Conservation (phyloP, 2,888 invertebrate species). For the Tubulanus polymorphus region DNA sequence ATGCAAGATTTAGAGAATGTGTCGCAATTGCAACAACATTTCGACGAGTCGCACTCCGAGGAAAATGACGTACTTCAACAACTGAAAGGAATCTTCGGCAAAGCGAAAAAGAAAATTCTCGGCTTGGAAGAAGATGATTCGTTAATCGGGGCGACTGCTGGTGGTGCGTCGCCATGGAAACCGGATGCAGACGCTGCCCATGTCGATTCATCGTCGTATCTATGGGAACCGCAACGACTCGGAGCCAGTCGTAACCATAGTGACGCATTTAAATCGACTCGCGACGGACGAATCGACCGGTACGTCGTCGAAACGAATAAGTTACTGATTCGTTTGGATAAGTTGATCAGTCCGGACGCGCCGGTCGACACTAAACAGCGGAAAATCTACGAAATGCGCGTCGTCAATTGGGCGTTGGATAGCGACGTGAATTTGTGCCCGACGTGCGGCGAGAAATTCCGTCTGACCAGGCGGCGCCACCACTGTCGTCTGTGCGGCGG, state of each 20-base stretch:
- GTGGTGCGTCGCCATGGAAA: not conserved
- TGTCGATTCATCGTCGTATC: constrained; percentile 47
- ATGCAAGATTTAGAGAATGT: constrained; percentile 84
- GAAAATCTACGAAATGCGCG: constrained; percentile 60
- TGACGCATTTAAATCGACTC: constrained; percentile 68
- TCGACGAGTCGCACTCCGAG: constrained; percentile 77
- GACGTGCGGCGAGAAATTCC: constrained; percentile 81
- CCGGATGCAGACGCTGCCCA: constrained; percentile 14
- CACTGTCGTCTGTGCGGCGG: constrained; percentile 92
- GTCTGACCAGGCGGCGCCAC: constrained; percentile 82
- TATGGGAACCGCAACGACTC: constrained; percentile 64
- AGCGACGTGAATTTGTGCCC: constrained; percentile 84
- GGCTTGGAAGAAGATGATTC: constrained; percentile 59
- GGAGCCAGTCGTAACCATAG: constrained; percentile 67
- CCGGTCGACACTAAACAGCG: constrained; percentile 60
- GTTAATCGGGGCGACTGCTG: constrained; percentile 17
- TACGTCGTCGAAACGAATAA: constrained; percentile 94
- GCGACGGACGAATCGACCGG: constrained; percentile 73
- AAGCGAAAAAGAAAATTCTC: constrained; percentile 80
- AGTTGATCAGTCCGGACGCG: constrained; percentile 71
- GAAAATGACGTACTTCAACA: constrained; percentile 52
- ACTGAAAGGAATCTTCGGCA: constrained; percentile 61
- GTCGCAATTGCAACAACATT: constrained; percentile 78
- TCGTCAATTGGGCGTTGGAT: constrained; percentile 92
- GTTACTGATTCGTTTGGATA: constrained; percentile 86